Evolutionary conservation across 2,113 vertebrate species (phyloP).

Genomic region (Phrynosoma platyrhinos): DNA sequence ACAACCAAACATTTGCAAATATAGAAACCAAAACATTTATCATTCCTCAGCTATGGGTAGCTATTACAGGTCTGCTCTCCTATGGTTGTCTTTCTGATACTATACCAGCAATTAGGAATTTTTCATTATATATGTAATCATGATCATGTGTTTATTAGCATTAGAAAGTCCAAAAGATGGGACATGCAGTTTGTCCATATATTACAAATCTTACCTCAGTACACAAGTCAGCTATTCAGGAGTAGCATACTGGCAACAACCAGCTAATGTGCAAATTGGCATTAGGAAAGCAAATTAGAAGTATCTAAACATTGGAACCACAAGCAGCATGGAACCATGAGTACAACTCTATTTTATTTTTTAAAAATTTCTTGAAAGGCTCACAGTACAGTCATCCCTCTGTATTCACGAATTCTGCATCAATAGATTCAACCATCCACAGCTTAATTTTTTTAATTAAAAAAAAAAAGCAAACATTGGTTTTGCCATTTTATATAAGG

Average conservation of each 20-base stretch:
- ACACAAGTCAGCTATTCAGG: neutral
- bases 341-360: neutral
- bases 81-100: neutral
- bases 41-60: neutral
- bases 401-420: too few relatives aligned
- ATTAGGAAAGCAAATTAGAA: neutral
- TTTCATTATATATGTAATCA: neutral
- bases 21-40: neutral
- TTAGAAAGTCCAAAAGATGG: neutral
- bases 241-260: neutral
- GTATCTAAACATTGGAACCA: neutral
- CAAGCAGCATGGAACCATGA: neutral
- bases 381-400: neutral
- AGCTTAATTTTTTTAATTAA: too few relatives aligned
- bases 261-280: neutral
- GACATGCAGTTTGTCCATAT: neutral
- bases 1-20: conserved; percentile 7
- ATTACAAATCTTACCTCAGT: neutral
- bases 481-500: too few relatives aligned
- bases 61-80: neutral
- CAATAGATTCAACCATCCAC: too few relatives aligned
- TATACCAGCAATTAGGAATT: neutral
- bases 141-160: neutral
- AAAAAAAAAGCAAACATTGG: too few relatives aligned
- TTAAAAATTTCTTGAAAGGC: neutral